Evolutionary conservation across 2,797 vertebrate species (phyloP), one percentile per base, ranked within the genome.

Genomic region (Kryptopterus vitreolus): DNA sequence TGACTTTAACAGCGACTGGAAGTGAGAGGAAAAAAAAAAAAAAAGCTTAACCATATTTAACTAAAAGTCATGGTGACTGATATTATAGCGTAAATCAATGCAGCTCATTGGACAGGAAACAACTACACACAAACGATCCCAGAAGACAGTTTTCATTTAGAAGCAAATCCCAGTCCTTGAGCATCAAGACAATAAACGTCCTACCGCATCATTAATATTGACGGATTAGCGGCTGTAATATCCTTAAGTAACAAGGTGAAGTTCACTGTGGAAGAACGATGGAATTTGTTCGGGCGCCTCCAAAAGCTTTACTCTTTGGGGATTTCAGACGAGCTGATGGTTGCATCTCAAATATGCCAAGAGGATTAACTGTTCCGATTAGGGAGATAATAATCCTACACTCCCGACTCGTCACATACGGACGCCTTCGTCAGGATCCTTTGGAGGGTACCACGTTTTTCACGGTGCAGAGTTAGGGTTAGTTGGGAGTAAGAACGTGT

Each of bases 301-400:
- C 29, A 53, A 29, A 53, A 53, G 20, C 50, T 33, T 33, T 35
- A 24, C 57, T 84, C 74, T 24, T 66, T 22, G 48, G 55, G 65
- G 78, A 80, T 65, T 31, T 57, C 22, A 66, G 46, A 24, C 68
- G 68, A 53, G 71, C 12, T 20, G 76, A 76, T 82, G 76, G 35
- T 69, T 80, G 72, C 57, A 80, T 77, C 57, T 84, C 76, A 81
- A 81, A 80, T 85, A 81, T 77, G 63, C 53, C 58, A 20, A 79
- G 65, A 70, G 82, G 73, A 83, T 80, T 76, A 76, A 85, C 24
- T 78, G 75, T 74, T 82, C 66, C 20, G 9, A 70, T 55, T 53
- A 58, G 76, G 81, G 71, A 83, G 43, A 33, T 63, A 66, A 83
- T 75, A 75, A 81, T 71, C 73, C 8, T 35, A 35, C 2, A 72